Conservation (phyloP, 2,797 vertebrate genomes). For the Vireo griseus region DNA sequence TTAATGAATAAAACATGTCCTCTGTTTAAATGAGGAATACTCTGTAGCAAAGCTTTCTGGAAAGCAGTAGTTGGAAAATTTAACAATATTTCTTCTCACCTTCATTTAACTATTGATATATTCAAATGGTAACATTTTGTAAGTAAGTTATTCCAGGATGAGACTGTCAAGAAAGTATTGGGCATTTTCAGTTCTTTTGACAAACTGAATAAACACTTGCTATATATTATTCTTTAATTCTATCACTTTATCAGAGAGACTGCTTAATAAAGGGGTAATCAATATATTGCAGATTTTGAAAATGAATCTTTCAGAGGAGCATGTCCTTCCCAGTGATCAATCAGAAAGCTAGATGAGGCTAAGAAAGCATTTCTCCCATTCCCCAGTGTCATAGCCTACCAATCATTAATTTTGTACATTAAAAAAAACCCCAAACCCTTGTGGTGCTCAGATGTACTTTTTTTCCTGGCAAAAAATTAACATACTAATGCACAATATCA, state of each 20-base stretch:
- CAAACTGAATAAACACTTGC: not conserved
- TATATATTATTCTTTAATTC: not conserved
- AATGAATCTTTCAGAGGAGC: not conserved
- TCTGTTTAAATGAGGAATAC: not conserved
- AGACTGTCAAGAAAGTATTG: not conserved
- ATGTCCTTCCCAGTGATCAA: not conserved
- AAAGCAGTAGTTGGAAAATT: not conserved
- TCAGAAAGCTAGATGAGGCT: not conserved
- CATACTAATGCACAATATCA: not conserved
- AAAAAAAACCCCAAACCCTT: not conserved
- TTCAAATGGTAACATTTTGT: not conserved
- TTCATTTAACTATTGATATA: not conserved
- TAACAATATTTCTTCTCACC: not conserved
- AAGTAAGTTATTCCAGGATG: not conserved
- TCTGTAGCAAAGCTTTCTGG: not conserved
- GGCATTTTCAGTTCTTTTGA: not conserved
- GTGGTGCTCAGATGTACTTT: not conserved
- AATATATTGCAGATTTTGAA: not conserved
- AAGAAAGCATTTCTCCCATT: not conserved
- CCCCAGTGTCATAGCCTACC: not conserved
- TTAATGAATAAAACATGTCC: constrained; percentile 17
- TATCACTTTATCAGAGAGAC: not conserved
- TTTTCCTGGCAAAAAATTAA: not conserved
- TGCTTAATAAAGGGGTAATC: not conserved
- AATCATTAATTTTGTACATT: not conserved